Evolutionary conservation across 2,797 vertebrate species (phyloP), one percentile per base, ranked within the genome.

Genomic region (Malurus splendens): DNA sequence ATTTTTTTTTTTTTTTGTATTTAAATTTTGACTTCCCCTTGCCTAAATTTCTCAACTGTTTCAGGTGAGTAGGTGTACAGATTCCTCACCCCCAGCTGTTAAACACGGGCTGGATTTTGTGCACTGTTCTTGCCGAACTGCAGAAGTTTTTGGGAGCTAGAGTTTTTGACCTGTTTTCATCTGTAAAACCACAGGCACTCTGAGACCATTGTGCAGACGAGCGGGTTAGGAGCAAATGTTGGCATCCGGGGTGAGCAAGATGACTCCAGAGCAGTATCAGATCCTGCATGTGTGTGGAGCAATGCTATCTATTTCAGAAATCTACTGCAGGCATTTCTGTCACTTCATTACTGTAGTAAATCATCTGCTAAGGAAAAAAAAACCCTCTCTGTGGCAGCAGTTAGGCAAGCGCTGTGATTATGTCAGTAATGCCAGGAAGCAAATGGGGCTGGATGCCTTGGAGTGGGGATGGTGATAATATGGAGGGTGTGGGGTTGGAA

Each of bases 271-370:
- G 75, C 32, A 8, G 38, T 48, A 71, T 78, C 61, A 67, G 84
- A 71, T 90, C 59, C 75, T 67, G 10, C 4, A 4, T 77, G 56
- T 86, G 75, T 93, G 54, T 82, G 76, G 28, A 93, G 94, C 82
- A 93, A 87, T 74, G 81, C 16, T 84, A 44, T 92, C 84, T 86
- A 42, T 87, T 92, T 90, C 54, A 81, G 86, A 90, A 81, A 93
- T 87, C 71, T 86, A 64, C 80, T 89, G 85, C 50, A 87, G 85
- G 87, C 77, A 80, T 86, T 93, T 94, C 77, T 92, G 71, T 89
- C 86, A 48, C 82, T 93, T 93, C 50, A 36, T 93, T 92, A 70
- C 50, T 70, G 74, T 82, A 64, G 71, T 89, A 89, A 90, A 90
- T 92, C 84, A 60, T 54, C 68, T 36, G 5, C 75, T 36, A 52